Evolutionary conservation across 1,140 invertebrate species (phyloP), one percentile per base, ranked within the genome.

Genomic region (Brachionus plicatilis): DNA sequence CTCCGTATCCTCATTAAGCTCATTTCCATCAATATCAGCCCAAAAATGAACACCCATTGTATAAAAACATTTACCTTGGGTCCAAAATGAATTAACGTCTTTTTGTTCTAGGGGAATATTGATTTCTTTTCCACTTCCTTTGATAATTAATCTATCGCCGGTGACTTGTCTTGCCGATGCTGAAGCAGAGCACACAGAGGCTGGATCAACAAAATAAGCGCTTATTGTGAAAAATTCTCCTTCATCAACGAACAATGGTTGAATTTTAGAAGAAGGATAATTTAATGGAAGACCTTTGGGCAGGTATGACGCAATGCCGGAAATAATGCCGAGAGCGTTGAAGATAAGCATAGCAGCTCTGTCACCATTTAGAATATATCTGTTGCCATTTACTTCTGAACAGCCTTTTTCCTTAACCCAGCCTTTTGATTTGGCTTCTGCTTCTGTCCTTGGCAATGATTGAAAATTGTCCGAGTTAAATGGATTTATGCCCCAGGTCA

Each of bases 21-120:
- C n/a, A 29, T 3, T 65, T 43, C 79, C 79, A 65, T 82, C 53
- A 45, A 82, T 68, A 65, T 82, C 85, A 65, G 86, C 88, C 88
- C 88, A 89, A 70, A 88, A 89, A 50, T 88, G 86, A 20, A 85
- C 68, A 24, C 87, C 89, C 88, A 90, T 90, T 1, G 86, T 85
- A 17, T 65, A 29, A 83, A 89, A 88, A 83, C 89, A 90, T 70
- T 86, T 84, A 24, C 88, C 88, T 78, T 87, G 83, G 1, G 85
- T 87, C 88, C 88, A 89, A 11, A 82, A 50, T 17, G 87, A 87
- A 9, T 41, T 47, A 7, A 86, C n/a, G 14, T 87, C 85, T 29
- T 85, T 85, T 65, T 89, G 83, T 3, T 83, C 65, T 8, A 85
- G 17, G 1, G 88, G 87, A 0, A 89, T 86, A 8, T 76, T 20